Evolutionary conservation across 1,140 invertebrate genomes (phyloP), one percentile per base, ranked within the genome.

Genomic region (Neodiprion lecontei): DNA sequence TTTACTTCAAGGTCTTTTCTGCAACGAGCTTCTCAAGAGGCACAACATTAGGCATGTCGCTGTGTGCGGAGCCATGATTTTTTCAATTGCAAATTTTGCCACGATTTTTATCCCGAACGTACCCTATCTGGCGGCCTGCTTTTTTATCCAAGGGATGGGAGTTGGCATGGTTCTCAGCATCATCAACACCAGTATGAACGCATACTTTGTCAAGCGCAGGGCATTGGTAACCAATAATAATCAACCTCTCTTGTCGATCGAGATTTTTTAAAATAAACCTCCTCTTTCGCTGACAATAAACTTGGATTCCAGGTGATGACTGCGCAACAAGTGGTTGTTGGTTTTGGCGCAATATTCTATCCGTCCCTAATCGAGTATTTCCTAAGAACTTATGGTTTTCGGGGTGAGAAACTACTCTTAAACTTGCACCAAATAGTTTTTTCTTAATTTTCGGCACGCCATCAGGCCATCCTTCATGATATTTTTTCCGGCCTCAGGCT

Each of bases 161-260:
- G 67, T 84, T 0, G 87, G 87, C n/a, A 61, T 89, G 5, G 81
- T 88, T 75, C 76, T 88, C 40, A 88, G 86, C 4, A 81, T 88
- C 69, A 85, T 83, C 72, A 88, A 87, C 65, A 87, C 86, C 1
- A 87, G 86, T 74, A 88, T 89, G 69, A 88, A 89, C 76, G 83
- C 87, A 40, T 89, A 84, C 68, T 89, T 88, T 70, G 86, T 88
- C 8, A 87, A 87, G 67, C 88, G 81, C 74, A 78, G 87, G 48
- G 78, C 87, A 0, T 84, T 81, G 78, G 87, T 88, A 81, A 74
- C 77, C 17, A 49, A 70, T 66, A 48, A 9, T 73, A 67, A 67
- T 70, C 70, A 49, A 12, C 21, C 70, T 70, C 12, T 69, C 28
- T 12, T 7, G 12, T 69, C 12, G 4, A 12, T 9, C 14, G 5